phyloP scores from a whole-genome alignment of 2,888 invertebrate genomes.

The Acleris sparsana region DNA sequence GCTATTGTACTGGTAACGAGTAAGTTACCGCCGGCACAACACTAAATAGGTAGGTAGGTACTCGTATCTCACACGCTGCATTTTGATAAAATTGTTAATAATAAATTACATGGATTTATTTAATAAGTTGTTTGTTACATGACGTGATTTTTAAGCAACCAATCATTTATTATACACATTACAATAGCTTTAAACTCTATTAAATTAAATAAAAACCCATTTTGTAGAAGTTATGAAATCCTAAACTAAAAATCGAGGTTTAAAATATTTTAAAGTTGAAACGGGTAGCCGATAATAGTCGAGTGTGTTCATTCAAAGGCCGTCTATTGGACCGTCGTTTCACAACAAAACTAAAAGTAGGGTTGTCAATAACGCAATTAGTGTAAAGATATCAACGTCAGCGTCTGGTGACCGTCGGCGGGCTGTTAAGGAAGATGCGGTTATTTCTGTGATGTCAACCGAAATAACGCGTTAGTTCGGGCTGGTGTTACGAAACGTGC shows the following conservation, averaged over 20 bases:
- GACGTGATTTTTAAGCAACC: too few relatives aligned
- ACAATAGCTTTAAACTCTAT: too few relatives aligned
- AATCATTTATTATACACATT: too few relatives aligned
- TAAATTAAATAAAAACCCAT: too few relatives aligned
- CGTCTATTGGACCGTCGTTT: slow-evolving; percentile 47
- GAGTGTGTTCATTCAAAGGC: slow-evolving; percentile 35
- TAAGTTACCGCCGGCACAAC: too few relatives aligned
- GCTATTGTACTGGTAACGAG: too few relatives aligned
- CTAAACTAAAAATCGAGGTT: too few relatives aligned
- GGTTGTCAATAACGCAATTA: slow-evolving; percentile 81
- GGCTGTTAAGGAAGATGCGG: slow-evolving; percentile 71
- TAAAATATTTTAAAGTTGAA: too few relatives aligned
- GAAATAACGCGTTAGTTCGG: slow-evolving; percentile 74
- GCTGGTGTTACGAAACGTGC: slow-evolving; percentile 74
- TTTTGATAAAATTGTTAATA: slow-evolving; percentile 50
- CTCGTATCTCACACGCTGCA: slow-evolving; percentile 48
- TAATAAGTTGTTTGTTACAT: too few relatives aligned
- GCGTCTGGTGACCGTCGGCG: slow-evolving; percentile 64
- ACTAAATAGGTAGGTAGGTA: too few relatives aligned
- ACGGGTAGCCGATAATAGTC: background rate
- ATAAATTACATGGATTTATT: background rate
- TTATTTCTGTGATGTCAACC: slow-evolving; percentile 82
- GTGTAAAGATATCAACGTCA: slow-evolving; percentile 80
- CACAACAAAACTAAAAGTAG: slow-evolving; percentile 66
- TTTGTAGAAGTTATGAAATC: too few relatives aligned